A percentile compares a stretch with the other conserved stretches of the same genome.
phyloP scores from a whole-genome alignment of 2,797 vertebrate genomes.

The Trachops cirrhosus region DNA sequence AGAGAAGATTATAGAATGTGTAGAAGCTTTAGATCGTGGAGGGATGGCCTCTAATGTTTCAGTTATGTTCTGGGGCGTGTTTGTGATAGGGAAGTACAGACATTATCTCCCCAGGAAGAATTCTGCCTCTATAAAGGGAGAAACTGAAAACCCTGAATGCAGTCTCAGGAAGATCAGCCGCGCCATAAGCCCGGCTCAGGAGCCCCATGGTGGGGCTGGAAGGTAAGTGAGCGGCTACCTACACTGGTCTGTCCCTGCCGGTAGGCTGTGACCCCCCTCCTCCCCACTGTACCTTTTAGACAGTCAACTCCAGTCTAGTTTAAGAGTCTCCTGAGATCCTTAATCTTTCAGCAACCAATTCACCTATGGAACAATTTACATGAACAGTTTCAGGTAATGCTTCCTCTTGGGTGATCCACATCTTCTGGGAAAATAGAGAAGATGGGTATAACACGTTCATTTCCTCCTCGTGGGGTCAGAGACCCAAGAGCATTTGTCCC shows the following conservation, averaged over 20 bases:
- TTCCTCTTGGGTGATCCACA: neutral
- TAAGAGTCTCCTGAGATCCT: neutral
- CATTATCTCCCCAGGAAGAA: slow-evolving; percentile 31
- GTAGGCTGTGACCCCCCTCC: neutral
- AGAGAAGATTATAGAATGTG: neutral
- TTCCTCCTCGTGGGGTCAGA: neutral
- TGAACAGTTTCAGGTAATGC: neutral
- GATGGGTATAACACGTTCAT: neutral
- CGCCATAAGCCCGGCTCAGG: neutral
- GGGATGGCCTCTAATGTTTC: neutral
- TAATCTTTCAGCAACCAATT: neutral
- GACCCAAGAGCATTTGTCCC: neutral
- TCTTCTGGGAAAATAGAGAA: neutral
- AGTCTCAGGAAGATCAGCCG: neutral
- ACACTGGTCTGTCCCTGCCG: neutral
- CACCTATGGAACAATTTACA: neutral
- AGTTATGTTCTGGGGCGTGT: neutral
- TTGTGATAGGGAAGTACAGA: neutral
- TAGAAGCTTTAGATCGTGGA: neutral
- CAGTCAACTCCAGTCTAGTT: neutral
- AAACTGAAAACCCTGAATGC: neutral
- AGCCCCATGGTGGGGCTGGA: neutral
- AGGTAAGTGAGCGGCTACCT: neutral
- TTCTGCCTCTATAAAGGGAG: neutral
- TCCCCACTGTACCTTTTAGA: neutral